Evolutionary conservation across 2,113 vertebrate species (phyloP), one percentile per base, ranked within the genome.

Genomic region (Gymnocephalus cernua): DNA sequence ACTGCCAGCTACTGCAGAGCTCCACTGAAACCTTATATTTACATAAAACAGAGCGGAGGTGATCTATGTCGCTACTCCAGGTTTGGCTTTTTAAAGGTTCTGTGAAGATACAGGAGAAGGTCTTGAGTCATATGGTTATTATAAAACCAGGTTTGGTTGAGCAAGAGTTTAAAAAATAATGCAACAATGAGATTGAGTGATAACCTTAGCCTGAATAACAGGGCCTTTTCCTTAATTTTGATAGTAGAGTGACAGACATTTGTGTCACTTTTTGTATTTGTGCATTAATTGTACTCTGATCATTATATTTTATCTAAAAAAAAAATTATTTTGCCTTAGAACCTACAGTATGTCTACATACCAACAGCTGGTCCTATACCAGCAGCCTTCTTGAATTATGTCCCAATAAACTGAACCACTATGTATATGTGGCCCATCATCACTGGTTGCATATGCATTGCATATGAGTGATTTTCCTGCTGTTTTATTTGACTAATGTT

Each of bases 21-120:
- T 80, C 64, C 19, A 13, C n/a, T 80, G 83, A 84, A 86, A 88
- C 53, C 45, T 58, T 81, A 87, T 86, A 79, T 69, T 86, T 59
- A 53, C 63, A 83, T 66, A 67, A 64, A 72, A 72, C 71, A 80
- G 64, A 85, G 62, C 80, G 62, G 25, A 61, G 41, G 80, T 21
- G 67, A 79, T 82, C 58, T 89, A 47, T 74, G 67, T 79, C 48
- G 57, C 72, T 64, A 61, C 53, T 85, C 12, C 44, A 79, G 62
- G 23, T 79, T 75, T 69, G 44, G 63, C 66, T 83, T 80, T 80
- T 85, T 75, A 64, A 85, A 79, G 76, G 72, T 61, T 62, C 69
- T 82, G 41, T 75, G 65, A 80, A 74, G 77, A 72, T 88, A 84
- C 65, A n/a, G 54, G 67, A 74, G 58, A 75, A 80, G 27, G 57